These are phyloP conservation scores for Puntigrus tetrazona DNA, from an alignment of 2,113 vertebrate genomes.

Conservation along the genomic window DNA sequence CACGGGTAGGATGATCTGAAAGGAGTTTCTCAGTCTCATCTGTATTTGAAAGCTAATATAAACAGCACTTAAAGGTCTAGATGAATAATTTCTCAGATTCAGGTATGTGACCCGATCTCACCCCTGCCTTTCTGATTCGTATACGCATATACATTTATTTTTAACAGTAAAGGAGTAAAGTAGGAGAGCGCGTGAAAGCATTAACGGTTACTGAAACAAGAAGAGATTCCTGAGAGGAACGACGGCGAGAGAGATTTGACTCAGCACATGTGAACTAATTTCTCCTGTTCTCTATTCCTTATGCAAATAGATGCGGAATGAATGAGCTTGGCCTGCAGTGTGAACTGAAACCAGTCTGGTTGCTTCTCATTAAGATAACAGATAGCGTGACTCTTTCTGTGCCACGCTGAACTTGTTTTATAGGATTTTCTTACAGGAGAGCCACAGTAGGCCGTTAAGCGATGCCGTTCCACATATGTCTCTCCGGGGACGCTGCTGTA, in stretches of 20 bases:
- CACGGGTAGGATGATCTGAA: neutral
- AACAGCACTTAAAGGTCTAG: conserved; percentile 15
- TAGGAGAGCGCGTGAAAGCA: neutral
- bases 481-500: conserved; percentile 15
- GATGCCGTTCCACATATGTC: conserved; percentile 1
- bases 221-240: neutral
- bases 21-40: neutral
- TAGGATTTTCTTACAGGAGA: conserved; percentile 10
- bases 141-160: neutral
- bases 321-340: conserved; percentile 26
- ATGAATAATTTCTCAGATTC: neutral
- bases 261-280: conserved; percentile 16
- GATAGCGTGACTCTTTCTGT: conserved; percentile 21
- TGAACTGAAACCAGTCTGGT: conserved; percentile 6
- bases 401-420: neutral
- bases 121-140: neutral
- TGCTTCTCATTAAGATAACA: conserved; percentile 31
- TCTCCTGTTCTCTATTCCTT: conserved; percentile 7
- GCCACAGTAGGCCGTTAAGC: neutral
- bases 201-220: neutral
- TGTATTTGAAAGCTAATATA: conserved; percentile 8
- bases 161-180: neutral
- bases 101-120: neutral
- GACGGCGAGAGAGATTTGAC: neutral
- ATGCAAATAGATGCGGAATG: conserved; percentile 4